A percentile compares a stretch with the other conserved stretches of the same genome.
Evolutionary conservation across 2,888 invertebrate species (phyloP).

Genomic region (Hypolimnas misippus): DNA sequence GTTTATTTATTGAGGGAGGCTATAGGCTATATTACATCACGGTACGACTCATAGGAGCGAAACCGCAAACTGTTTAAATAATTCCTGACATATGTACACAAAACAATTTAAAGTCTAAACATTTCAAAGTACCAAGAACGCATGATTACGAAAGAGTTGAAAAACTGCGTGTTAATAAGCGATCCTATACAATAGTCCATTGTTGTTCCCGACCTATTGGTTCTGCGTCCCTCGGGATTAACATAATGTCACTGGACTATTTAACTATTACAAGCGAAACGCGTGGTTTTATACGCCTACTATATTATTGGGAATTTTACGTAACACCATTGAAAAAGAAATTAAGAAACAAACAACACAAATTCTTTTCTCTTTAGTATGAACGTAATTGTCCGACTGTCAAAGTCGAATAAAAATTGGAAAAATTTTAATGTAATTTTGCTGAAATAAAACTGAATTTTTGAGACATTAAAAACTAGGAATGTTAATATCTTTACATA

Average conservation of each 20-base stretch:
- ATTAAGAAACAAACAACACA: no score
- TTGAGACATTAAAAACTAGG: no score
- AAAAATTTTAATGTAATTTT: no score
- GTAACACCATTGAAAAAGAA: background rate
- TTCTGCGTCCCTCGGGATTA: conserved; percentile 6
- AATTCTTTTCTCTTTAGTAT: no score
- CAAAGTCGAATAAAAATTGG: no score
- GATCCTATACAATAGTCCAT: conserved; percentile 20
- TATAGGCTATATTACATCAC: no score
- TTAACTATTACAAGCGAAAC: conserved; percentile 13
- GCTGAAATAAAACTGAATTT: background rate
- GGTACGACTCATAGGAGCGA: no score
- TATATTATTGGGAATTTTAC: background rate
- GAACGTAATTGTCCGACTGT: no score
- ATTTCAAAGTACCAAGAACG: conserved; percentile 1
- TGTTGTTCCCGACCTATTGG: conserved; percentile 10
- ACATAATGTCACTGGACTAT: conserved; percentile 7
- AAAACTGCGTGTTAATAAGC: conserved; percentile 3
- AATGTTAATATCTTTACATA: background rate
- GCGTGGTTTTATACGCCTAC: conserved; percentile 18
- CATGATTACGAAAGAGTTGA: conserved; percentile 11
- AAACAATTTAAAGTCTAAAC: background rate
- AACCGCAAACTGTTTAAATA: no score
- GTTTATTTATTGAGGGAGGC: no score
- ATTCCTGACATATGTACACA: no score